Conservation (phyloP, 2,113 vertebrate species). For the Syrrhaptes paradoxus region DNA sequence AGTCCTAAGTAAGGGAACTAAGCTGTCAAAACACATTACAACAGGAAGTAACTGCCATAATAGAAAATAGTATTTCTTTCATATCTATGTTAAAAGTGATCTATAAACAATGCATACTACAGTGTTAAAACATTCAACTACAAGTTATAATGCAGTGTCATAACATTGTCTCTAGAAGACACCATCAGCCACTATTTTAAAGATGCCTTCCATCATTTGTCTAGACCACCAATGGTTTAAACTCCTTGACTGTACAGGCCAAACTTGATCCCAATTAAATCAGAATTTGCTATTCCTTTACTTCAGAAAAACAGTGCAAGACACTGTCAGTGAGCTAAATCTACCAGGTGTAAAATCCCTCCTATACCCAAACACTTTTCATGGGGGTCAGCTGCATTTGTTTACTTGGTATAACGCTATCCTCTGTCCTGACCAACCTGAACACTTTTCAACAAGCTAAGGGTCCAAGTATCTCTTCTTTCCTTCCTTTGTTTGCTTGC, state of each 20-base stretch:
- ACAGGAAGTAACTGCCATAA: background rate
- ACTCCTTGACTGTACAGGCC: background rate
- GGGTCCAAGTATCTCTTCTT: background rate
- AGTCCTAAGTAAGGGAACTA: background rate
- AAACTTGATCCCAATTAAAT: background rate
- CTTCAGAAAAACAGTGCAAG: background rate
- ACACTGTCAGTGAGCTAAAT: background rate
- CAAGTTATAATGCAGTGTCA: background rate
- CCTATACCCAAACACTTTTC: background rate
- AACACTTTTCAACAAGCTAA: background rate
- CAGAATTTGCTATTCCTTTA: background rate
- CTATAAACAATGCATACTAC: background rate
- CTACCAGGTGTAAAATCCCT: background rate
- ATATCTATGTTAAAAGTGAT: background rate
- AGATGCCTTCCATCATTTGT: background rate
- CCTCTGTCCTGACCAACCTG: background rate
- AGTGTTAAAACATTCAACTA: background rate
- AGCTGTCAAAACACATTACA: background rate
- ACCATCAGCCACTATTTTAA: background rate
- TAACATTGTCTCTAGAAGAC: background rate
- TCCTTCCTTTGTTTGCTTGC: background rate
- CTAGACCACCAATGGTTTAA: background rate
- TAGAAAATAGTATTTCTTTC: background rate
- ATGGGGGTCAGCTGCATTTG: background rate
- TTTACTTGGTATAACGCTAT: background rate